These are phyloP conservation scores for Malurus leucopterus DNA, from an alignment of 2,797 vertebrate genomes.

Conservation along the genomic window DNA sequence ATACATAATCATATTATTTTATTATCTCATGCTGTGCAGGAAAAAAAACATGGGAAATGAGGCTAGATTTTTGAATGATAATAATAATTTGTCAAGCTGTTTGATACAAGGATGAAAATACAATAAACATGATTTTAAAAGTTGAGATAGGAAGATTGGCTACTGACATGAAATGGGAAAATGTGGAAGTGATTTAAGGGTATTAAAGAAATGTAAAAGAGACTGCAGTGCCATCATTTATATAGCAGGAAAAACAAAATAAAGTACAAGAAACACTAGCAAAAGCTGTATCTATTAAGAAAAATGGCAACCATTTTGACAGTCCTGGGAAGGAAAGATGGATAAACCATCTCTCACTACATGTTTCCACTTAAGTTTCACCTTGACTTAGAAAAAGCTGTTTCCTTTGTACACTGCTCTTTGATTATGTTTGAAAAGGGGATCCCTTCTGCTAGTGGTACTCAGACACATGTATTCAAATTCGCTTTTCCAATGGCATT, in stretches of 20 bases:
- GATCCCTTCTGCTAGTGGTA: neutral
- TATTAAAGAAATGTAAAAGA: conserved; percentile 20
- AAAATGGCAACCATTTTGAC: neutral
- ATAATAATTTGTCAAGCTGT: conserved; percentile 43
- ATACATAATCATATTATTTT: conserved; percentile 54
- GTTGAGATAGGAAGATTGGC: conserved; percentile 14
- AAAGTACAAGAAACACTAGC: neutral
- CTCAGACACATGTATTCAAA: neutral
- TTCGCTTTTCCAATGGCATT: neutral
- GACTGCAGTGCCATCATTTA: neutral
- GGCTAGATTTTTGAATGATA: conserved; percentile 48
- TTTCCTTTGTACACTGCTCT: neutral
- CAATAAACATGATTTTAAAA: conserved; percentile 39
- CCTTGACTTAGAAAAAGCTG: neutral
- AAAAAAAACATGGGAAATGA: conserved; percentile 39
- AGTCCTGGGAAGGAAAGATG: neutral
- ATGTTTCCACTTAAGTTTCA: neutral
- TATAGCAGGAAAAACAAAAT: neutral
- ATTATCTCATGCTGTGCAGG: conserved; percentile 28
- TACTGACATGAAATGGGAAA: conserved; percentile 2
- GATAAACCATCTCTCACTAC: neutral
- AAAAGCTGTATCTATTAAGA: conserved; percentile 10
- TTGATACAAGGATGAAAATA: conserved; percentile 44
- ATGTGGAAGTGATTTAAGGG: conserved; percentile 2
- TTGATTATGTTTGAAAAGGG: neutral